Conservation (phyloP, 2,113 vertebrate species). For the Saiga tatarica region DNA sequence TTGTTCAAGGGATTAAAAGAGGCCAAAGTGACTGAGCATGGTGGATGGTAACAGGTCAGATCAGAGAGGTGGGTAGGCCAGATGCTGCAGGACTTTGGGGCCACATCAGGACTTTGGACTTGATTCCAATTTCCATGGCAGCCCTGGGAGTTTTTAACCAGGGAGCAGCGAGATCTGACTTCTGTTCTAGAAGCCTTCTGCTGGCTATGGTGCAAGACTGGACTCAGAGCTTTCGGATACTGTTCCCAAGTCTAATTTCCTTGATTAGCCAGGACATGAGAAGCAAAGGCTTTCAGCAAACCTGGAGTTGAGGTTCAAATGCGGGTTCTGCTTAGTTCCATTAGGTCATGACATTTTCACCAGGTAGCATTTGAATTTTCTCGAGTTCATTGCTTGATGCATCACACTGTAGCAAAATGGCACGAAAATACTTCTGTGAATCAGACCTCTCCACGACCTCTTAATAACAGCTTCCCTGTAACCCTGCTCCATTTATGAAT, state of each 20-base stretch:
- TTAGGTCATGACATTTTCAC: background rate
- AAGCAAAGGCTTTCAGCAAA: too few species aligned
- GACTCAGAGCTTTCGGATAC: fast-evolving
- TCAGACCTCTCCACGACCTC: background rate
- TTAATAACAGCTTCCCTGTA: background rate
- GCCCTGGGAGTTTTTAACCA: background rate
- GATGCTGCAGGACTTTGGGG: background rate
- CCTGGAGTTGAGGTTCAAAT: background rate
- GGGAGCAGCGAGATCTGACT: background rate
- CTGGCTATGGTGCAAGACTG: fast-evolving
- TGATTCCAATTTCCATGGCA: background rate
- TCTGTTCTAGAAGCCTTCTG: fast-evolving
- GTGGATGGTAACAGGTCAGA: background rate
- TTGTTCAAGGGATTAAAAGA: background rate
- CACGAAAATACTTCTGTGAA: background rate
- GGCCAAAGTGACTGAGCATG: background rate
- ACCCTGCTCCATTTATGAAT: background rate
- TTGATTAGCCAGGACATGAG: background rate
- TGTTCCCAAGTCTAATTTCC: background rate
- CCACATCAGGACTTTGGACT: background rate
- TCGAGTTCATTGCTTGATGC: background rate
- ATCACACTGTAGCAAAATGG: background rate
- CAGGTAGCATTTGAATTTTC: background rate
- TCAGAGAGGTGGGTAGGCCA: background rate
- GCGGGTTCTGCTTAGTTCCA: fast-evolving